These are phyloP conservation scores for Otis tarda DNA, from an alignment of 2,113 vertebrate species.

Conservation along the genomic window DNA sequence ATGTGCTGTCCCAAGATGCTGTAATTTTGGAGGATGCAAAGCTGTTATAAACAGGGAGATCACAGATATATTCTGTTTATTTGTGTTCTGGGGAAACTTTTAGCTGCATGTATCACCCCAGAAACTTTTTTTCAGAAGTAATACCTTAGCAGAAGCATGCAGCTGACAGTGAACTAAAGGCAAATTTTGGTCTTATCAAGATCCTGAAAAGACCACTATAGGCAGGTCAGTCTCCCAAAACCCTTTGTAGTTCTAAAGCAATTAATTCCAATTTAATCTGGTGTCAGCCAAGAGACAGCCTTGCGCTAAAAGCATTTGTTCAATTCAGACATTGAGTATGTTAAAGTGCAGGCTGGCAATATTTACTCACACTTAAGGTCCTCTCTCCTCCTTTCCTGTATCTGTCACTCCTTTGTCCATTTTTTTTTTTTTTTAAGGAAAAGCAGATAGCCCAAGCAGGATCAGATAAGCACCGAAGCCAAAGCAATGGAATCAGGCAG, in stretches of 20 bases:
- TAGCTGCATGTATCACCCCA: background rate
- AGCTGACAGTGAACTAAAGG: background rate
- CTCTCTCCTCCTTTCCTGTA: background rate
- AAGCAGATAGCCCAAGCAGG: background rate
- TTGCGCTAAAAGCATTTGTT: background rate
- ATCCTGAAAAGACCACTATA: background rate
- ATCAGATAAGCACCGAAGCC: background rate
- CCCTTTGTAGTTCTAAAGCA: background rate
- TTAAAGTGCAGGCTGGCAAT: background rate
- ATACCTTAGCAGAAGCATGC: background rate
- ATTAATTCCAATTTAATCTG: background rate
- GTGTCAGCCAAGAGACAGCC: background rate
- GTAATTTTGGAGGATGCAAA: background rate
- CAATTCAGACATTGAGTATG: background rate
- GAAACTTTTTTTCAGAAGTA: background rate
- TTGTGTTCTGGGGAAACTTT: background rate
- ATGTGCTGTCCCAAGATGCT: accelerated
- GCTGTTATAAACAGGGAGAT: background rate
- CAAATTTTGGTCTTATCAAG: background rate
- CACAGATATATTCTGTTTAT: background rate
- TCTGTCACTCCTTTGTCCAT: background rate
- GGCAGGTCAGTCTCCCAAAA: background rate
- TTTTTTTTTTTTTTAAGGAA: background rate
- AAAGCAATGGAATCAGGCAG: background rate
- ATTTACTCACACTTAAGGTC: background rate